phyloP scores from a whole-genome alignment of 2,113 vertebrate species.

The Crotalus viridis region DNA sequence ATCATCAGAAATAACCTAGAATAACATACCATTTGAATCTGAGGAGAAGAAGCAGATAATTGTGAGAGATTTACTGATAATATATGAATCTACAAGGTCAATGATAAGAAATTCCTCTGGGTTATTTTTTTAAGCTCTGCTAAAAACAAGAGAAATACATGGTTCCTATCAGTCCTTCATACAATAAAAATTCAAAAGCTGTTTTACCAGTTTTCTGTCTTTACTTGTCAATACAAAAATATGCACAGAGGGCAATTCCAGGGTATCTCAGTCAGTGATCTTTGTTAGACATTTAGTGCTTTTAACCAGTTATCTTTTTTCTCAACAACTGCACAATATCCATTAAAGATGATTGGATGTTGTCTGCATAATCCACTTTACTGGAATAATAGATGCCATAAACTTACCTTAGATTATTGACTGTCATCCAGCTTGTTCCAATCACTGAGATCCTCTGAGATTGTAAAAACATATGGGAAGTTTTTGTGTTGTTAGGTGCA shows the following conservation, averaged over 20 bases:
- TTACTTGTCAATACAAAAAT: neutral
- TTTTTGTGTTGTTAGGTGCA: neutral
- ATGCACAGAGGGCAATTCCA: neutral
- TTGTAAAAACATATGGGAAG: neutral
- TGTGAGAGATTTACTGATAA: neutral
- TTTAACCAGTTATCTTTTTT: neutral
- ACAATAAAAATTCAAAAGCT: slow-evolving; percentile 3
- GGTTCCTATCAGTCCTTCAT: neutral
- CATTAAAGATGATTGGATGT: neutral
- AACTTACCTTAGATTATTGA: neutral
- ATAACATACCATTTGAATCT: neutral
- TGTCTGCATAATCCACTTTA: neutral
- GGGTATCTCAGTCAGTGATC: neutral
- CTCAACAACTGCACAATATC: neutral
- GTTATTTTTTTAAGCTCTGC: neutral
- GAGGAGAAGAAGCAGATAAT: neutral
- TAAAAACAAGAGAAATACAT: neutral
- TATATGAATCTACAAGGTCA: neutral
- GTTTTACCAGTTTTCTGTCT: neutral
- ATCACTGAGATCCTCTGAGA: neutral
- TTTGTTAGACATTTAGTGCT: neutral
- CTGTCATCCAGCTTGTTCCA: neutral
- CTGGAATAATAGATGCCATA: neutral
- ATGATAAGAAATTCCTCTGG: neutral
- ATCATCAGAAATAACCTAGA: neutral